Conservation (phyloP, 2,888 invertebrate species). For the Chrysolina oricalcia region DNA sequence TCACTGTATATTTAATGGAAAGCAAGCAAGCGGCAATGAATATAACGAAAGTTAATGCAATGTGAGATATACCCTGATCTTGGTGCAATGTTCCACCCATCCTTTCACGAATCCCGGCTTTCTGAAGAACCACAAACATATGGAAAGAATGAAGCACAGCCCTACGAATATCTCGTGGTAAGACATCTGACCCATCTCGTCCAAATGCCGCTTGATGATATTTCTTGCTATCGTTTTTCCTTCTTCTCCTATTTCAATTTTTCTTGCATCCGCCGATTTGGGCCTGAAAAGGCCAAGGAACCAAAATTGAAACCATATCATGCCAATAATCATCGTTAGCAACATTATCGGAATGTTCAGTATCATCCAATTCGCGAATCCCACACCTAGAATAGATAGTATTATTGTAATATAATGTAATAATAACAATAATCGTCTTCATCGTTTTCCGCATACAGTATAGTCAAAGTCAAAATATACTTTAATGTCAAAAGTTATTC, state of each 20-base stretch:
- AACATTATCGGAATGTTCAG: constrained; percentile 90
- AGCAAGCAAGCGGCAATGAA: no score
- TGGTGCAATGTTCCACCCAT: constrained; percentile 83
- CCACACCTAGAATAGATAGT: constrained; percentile 72
- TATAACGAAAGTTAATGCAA: no score
- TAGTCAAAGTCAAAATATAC: no score
- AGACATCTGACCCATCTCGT: constrained; percentile 83
- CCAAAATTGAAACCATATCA: constrained; percentile 85
- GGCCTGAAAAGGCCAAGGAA: constrained; percentile 83
- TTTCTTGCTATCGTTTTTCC: constrained; percentile 80
- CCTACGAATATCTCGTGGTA: constrained; percentile 85
- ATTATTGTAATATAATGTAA: background rate
- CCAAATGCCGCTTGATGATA: constrained; percentile 83
- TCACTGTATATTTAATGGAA: no score
- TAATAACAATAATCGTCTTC: no score
- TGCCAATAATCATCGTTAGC: constrained; percentile 82
- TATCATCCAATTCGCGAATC: constrained; percentile 90
- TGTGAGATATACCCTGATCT: constrained; percentile 70
- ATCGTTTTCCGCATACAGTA: no score
- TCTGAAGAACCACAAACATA: constrained; percentile 91
- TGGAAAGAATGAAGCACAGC: constrained; percentile 82
- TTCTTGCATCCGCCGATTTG: constrained; percentile 64
- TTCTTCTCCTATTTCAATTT: constrained; percentile 63
- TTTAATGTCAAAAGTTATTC: no score
- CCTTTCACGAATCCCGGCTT: constrained; percentile 90